Evolutionary conservation across 1,140 invertebrate genomes (phyloP).

Genomic region (Pachyrhynchus sulphureomaculatus): DNA sequence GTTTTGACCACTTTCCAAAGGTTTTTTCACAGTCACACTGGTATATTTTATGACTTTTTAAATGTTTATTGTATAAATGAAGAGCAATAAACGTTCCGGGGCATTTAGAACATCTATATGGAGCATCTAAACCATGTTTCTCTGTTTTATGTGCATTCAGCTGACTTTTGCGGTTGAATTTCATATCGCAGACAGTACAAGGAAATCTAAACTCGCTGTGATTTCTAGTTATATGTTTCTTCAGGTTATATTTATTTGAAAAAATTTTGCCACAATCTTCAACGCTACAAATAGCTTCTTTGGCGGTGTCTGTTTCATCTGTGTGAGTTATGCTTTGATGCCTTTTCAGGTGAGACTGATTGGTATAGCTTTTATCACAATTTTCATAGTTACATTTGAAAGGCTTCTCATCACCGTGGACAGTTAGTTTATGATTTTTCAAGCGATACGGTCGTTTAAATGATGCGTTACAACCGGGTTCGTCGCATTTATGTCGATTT

Average conservation of each 20-base stretch:
- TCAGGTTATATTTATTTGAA: constrained; percentile 19
- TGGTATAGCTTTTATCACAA: constrained; percentile 23
- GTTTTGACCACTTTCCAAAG: constrained; percentile 13
- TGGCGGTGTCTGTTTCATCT: not conserved
- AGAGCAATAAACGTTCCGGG: constrained; percentile 1
- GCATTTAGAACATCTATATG: constrained; percentile 15
- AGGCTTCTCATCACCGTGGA: not conserved
- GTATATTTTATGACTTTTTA: constrained; percentile 9
- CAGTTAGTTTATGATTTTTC: constrained; percentile 7
- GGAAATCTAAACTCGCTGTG: constrained; percentile 8
- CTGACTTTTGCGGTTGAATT: constrained; percentile 14
- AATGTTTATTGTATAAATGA: constrained; percentile 16
- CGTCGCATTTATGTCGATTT: constrained; percentile 17
- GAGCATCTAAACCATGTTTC: not conserved
- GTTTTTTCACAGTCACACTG: constrained; percentile 12
- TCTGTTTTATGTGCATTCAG: constrained; percentile 9
- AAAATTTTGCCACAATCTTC: constrained; percentile 1
- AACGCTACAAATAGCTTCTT: constrained; percentile 7
- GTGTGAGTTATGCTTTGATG: constrained; percentile 5
- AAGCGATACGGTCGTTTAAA: constrained; percentile 15
- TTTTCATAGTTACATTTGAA: constrained; percentile 11
- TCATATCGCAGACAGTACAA: constrained; percentile 3
- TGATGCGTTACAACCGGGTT: constrained; percentile 5
- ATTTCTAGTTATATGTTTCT: constrained; percentile 6
- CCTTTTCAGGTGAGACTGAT: constrained; percentile 19